phyloP scores from a whole-genome alignment of 2,888 invertebrate species.

The Hypena proboscidalis region DNA sequence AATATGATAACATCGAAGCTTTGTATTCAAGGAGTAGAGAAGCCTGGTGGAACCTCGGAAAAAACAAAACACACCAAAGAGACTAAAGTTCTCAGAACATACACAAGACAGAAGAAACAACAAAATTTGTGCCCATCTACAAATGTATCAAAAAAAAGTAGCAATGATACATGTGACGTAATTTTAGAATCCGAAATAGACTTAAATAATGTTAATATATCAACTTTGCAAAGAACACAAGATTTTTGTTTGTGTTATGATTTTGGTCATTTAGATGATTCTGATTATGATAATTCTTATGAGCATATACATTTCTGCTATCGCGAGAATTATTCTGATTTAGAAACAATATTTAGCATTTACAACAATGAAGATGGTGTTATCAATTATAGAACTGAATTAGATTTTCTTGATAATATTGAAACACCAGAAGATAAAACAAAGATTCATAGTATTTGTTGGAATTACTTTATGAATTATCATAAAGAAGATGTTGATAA shows the following conservation, averaged over 20 bases:
- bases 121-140: constrained; percentile 15
- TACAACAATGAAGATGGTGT: constrained; percentile 50
- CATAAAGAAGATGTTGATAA: constrained; percentile 7
- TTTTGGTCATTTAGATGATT: constrained; percentile 62
- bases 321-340: constrained; percentile 44
- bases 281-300: constrained; percentile 53
- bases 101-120: constrained; percentile 44
- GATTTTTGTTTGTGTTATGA: constrained; percentile 69
- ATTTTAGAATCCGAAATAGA: constrained; percentile 9
- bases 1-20: constrained; percentile 56
- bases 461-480: constrained; percentile 30
- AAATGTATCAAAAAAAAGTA: constrained; percentile 12
- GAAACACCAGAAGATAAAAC: constrained; percentile 23
- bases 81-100: constrained; percentile 51
- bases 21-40: constrained; percentile 69
- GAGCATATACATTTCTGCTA: constrained; percentile 70
- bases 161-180: constrained; percentile 5
- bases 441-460: constrained; percentile 35
- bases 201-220: constrained; percentile 21
- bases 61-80: constrained; percentile 8
- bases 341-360: constrained; percentile 59
- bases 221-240: constrained; percentile 19
- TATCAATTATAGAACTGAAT: constrained; percentile 18
- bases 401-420: constrained; percentile 14
- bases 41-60: constrained; percentile 61